These are phyloP conservation scores for Meda fulgida DNA, from an alignment of 2,797 vertebrate genomes.

Conservation along the genomic window DNA sequence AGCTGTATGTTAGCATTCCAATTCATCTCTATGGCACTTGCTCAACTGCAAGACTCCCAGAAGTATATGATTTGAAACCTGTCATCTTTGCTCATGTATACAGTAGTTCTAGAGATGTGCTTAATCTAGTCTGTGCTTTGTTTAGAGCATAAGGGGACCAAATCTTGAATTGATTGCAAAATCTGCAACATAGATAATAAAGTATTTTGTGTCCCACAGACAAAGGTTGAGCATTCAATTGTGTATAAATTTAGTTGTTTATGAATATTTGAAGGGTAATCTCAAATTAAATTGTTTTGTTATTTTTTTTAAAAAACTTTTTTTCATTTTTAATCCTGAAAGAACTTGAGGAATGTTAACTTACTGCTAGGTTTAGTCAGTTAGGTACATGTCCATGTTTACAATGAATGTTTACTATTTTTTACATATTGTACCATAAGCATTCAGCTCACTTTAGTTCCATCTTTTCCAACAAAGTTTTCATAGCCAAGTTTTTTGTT, in stretches of 20 bases:
- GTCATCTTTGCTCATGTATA: not conserved
- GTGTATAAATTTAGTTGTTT: not conserved
- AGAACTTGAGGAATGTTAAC: not conserved
- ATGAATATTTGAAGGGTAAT: not conserved
- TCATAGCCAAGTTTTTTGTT: not conserved
- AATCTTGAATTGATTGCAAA: not conserved
- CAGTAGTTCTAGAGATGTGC: not conserved
- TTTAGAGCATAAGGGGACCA: not conserved
- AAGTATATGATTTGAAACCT: not conserved
- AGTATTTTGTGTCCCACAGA: not conserved
- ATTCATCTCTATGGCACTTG: not conserved
- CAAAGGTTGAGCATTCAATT: not conserved
- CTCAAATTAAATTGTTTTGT: not conserved
- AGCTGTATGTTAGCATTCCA: not conserved
- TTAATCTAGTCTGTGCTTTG: not conserved
- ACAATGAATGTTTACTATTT: not conserved
- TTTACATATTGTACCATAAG: not conserved
- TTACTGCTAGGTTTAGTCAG: not conserved
- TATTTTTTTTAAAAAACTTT: no score
- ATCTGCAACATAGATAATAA: not conserved
- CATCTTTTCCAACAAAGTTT: not conserved
- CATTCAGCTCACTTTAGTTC: not conserved
- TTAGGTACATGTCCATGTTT: not conserved
- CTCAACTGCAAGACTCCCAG: not conserved
- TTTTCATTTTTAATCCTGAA: not conserved